Base-by-base conservation (phyloP, 2,888 invertebrate genomes). In the Cataglyphis altisquamis region DNA sequence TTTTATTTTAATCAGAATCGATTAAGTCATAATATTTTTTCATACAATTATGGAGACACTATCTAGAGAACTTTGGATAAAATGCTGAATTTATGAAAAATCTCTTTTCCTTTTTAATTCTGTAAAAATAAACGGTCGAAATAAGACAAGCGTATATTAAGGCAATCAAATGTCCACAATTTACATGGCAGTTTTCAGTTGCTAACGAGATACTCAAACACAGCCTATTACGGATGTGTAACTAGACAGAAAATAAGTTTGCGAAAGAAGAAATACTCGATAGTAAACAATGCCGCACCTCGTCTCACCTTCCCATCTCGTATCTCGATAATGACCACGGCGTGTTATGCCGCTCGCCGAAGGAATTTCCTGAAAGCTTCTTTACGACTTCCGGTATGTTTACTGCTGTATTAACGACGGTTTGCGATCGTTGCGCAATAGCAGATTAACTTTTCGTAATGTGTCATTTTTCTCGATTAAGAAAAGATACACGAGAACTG, bases 381-480 rank as follows among this genome's bases (percentile, higher is more conserved):
- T 89, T 90, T 89, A 87, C 84, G 89, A 86, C 89, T 88, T 83
- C 81, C 84, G 73, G 52, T 62, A 84, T 85, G 89, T 90, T 89
- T 87, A 85, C 77, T 41, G 83, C 80, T 85, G 84, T 83, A 84
- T 80, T 84, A 90, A 88, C 83, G 85, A 77, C 82, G 63, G 73
- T 70, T 66, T 67, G 67, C 67, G 66, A 74, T 62, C 84, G 78
- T 72, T 52, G n/a, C 60, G 72, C 64, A 68, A 45, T 72, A 77
- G 77, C 82, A 82, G 84, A 88, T 89, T 89, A 89, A 88, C 86
- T 83, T 48, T 73, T 68, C 64, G 87, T 83, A 57, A 82, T 80
- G 74, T 80, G 83, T 88, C 87, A 88, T 89, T 87, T 88, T 89
- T 89, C 89, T 88, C 80, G 84, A 88, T 88, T 88, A 89, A 77